Percentiles rank a stretch among this genome's conserved stretches.
These are phyloP conservation scores for Pterocles gutturalis DNA, from an alignment of 2,113 vertebrate species.

Conservation along the genomic window DNA sequence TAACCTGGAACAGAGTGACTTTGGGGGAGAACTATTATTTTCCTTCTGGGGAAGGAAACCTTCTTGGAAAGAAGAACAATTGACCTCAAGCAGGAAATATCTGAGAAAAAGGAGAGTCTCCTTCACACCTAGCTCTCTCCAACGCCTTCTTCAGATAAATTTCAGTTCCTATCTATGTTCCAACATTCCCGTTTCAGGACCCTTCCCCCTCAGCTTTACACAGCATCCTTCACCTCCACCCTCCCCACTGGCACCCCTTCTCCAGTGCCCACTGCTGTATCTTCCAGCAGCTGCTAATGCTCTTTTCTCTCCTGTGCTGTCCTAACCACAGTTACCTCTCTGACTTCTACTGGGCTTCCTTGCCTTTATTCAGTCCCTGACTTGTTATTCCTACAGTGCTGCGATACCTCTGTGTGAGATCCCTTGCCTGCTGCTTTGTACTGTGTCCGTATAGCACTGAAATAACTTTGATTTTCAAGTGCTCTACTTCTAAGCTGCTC, in stretches of 20 bases:
- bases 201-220: neutral
- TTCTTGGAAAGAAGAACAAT: neutral
- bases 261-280: neutral
- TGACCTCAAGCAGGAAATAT: neutral
- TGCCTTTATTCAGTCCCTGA: neutral
- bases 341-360: neutral
- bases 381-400: neutral
- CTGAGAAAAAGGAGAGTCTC: neutral
- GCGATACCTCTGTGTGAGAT: accelerated
- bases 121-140: neutral
- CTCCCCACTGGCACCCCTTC: neutral
- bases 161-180: neutral
- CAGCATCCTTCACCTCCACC: neutral
- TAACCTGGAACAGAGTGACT: neutral
- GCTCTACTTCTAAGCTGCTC: neutral
- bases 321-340: neutral
- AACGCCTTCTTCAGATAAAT: neutral
- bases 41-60: neutral
- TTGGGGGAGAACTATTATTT: neutral
- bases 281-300: neutral
- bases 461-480: conserved; percentile 14
- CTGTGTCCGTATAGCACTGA: neutral
- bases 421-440: neutral
- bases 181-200: neutral
- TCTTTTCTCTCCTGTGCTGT: neutral